phyloP scores from a whole-genome alignment of 2,113 vertebrate genomes.

The Chaetorhynchus papuensis region DNA sequence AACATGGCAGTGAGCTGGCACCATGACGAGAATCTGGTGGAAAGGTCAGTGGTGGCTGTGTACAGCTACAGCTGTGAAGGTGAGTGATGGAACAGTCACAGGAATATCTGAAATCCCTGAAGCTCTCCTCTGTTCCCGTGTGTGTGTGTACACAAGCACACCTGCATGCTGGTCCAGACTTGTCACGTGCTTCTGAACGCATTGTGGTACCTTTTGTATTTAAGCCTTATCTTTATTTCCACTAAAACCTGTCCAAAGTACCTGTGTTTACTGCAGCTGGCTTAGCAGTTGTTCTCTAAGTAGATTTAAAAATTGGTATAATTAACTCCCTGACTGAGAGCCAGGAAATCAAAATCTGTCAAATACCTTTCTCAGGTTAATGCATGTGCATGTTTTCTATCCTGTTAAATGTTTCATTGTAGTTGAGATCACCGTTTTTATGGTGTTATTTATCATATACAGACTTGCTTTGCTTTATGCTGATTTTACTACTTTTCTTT shows the following conservation, averaged over 20 bases:
- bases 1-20: slow-evolving; percentile 98
- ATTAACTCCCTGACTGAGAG: slow-evolving; percentile 45
- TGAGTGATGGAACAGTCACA: slow-evolving; percentile 31
- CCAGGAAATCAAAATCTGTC: slow-evolving; percentile 26
- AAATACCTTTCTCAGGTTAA: neutral
- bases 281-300: neutral
- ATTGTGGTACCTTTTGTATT: neutral
- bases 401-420: slow-evolving; percentile 2
- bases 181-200: neutral
- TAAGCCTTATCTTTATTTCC: neutral
- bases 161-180: neutral
- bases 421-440: slow-evolving; percentile 19
- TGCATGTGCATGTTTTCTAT: slow-evolving; percentile 7
- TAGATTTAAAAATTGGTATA: neutral
- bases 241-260: neutral
- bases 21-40: slow-evolving; percentile 92
- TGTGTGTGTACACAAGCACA: neutral
- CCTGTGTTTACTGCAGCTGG: neutral
- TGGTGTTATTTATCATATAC: slow-evolving; percentile 9
- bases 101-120: neutral
- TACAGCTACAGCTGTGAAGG: slow-evolving; percentile 90
- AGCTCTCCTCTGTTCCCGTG: neutral
- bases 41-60: slow-evolving; percentile 87
- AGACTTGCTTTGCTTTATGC: slow-evolving; percentile 17
- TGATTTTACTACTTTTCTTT: neutral